Evolutionary conservation across 2,888 invertebrate species (phyloP), one percentile per base, ranked within the genome.

Genomic region (Helleia helle): DNA sequence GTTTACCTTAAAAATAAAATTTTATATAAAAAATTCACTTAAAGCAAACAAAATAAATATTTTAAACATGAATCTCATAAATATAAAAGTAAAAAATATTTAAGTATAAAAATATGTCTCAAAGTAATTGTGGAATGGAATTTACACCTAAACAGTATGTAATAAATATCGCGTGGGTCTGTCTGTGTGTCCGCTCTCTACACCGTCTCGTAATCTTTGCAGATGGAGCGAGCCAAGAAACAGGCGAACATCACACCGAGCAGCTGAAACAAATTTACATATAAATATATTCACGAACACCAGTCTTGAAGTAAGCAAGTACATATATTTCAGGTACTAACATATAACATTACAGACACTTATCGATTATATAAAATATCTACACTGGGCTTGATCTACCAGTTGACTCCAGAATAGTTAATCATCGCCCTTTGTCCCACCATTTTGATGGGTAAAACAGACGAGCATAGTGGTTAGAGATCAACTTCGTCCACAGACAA

Each of bases 191-290:
- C 39, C 13, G 27, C 36, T 4, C 17, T 49, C 88, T 91, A 92
- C 60, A 92, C 92, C 36, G 93, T 93, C 81, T 96, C 94, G 80
- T 96, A 97, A 71, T 95, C 95, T 73, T 92, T 93, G 68, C 94
- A 93, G 69, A 98, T 95, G 55, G 95, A 94, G 62, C 95, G 91
- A 52, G 95, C 96, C 74, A 98, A 87, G 70, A 94, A 94, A 86
- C 97, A 97, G 18, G 97, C 95, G 71, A 96, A 96, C 49, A 95
- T 86, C 41, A 97, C 93, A 36, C 96, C 97, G 59, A 97, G 86
- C 37, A 97, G 84, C 94, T 94, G 87, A 49, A 90, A 79, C n/a
- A n/a, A n/a, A n/a, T n/a, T n/a, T n/a, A n/a, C n/a, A n/a, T n/a
- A n/a, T n/a, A n/a, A n/a, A n/a, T n/a, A n/a, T n/a, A n/a, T n/a